phyloP scores from a whole-genome alignment of 2,888 invertebrate species.

The Yponomeuta evonymella region DNA sequence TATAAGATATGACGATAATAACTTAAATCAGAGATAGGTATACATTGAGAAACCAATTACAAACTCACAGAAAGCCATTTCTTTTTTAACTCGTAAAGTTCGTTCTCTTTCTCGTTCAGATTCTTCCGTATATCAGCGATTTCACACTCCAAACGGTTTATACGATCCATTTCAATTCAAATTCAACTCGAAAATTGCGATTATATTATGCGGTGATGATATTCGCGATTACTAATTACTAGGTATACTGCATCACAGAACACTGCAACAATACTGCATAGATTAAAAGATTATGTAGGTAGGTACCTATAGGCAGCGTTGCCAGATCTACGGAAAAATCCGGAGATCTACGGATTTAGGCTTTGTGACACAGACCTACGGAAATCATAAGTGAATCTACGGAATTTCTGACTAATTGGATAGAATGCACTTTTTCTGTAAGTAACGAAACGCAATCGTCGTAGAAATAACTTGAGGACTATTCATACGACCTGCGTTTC shows the following conservation, averaged over 20 bases:
- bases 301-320: too few relatives aligned
- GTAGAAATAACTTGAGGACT: too few relatives aligned
- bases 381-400: too few relatives aligned
- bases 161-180: conserved; percentile 39
- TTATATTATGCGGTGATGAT: background rate
- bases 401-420: too few relatives aligned
- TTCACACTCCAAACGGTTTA: conserved; percentile 57
- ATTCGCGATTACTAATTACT: background rate
- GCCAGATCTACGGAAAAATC: background rate
- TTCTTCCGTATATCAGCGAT: conserved; percentile 59
- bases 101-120: conserved; percentile 66
- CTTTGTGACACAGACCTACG: too few relatives aligned
- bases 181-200: background rate
- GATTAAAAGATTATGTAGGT: too few relatives aligned
- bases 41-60: background rate
- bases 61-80: conserved; percentile 45
- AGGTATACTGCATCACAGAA: too few relatives aligned
- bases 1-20: background rate
- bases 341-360: too few relatives aligned
- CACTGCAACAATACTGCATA: too few relatives aligned
- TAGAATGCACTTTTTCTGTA: too few relatives aligned
- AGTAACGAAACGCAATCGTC: too few relatives aligned
- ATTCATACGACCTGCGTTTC: too few relatives aligned
- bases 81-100: conserved; percentile 57
- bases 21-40: background rate